Conservation (phyloP, 1,140 invertebrate species). For the Sycobia sp. region DNA sequence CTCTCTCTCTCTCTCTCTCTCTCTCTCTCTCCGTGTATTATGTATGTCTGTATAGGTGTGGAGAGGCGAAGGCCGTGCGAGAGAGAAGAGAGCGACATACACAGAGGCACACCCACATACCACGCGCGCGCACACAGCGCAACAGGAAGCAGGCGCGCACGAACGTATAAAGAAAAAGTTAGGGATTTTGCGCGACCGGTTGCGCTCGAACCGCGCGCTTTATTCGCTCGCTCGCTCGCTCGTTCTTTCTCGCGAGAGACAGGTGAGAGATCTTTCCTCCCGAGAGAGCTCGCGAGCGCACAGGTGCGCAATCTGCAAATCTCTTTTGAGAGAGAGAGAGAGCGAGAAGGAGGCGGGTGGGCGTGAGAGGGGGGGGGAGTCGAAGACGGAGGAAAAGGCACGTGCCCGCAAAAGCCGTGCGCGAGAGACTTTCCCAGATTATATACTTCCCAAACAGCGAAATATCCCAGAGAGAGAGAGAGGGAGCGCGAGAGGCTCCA, state of each 20-base stretch:
- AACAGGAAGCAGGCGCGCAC: conserved; percentile 29
- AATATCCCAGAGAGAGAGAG: too few species aligned
- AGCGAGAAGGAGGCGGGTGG: background rate
- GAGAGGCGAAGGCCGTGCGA: background rate
- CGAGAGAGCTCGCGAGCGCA: conserved; percentile 43
- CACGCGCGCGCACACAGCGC: conserved; percentile 35
- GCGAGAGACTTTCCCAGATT: too few species aligned
- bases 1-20: too few species aligned
- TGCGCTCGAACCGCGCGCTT: conserved; percentile 53
- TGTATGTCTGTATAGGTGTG: too few species aligned
- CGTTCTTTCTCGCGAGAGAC: conserved; percentile 47
- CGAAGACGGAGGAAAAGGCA: background rate
- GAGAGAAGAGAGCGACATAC: background rate
- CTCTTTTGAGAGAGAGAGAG: conserved; percentile 1
- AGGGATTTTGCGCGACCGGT: too few species aligned
- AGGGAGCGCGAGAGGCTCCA: too few species aligned
- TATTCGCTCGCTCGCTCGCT: conserved; percentile 44
- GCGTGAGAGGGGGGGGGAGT: too few species aligned
- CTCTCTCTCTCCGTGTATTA: too few species aligned
- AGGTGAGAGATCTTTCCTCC: conserved; percentile 60
- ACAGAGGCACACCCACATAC: conserved; percentile 38
- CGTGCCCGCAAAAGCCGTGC: background rate
- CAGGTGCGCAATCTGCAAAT: conserved; percentile 61
- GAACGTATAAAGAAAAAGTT: conserved; percentile 57
- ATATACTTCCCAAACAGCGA: too few species aligned